A percentile compares a stretch with the other conserved stretches of the same genome.
These are phyloP conservation scores for Sebastes miniatus DNA, from an alignment of 2,797 vertebrate genomes.

Conservation along the genomic window DNA sequence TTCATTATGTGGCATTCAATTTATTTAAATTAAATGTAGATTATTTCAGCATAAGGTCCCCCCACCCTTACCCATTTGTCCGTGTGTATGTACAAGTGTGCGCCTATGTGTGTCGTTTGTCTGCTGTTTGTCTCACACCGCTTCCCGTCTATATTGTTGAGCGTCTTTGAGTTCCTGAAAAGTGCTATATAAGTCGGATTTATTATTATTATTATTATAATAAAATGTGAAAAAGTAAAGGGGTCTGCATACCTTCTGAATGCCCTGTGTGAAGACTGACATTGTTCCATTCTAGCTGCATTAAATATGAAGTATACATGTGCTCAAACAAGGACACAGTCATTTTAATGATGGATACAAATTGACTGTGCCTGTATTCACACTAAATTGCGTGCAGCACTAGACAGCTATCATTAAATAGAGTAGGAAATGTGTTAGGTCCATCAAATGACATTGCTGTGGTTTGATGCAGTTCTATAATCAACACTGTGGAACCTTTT, in stretches of 20 bases:
- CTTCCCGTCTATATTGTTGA: too few species aligned
- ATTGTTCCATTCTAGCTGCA: not conserved
- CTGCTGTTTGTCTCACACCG: too few species aligned
- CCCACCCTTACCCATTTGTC: too few species aligned
- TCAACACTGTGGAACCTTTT: constrained; percentile 40
- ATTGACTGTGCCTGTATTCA: not conserved
- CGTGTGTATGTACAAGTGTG: too few species aligned
- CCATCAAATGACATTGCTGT: constrained; percentile 52
- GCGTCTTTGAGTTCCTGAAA: too few species aligned
- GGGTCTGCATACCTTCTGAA: not conserved
- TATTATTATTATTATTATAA: not conserved
- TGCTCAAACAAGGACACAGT: not conserved
- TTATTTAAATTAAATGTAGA: not conserved
- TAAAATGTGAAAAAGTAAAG: not conserved
- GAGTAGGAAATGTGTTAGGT: constrained; percentile 30
- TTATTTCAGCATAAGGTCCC: not conserved
- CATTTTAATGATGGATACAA: constrained; percentile 21
- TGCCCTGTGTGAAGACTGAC: not conserved
- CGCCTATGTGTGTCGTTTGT: too few species aligned
- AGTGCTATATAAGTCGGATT: too few species aligned
- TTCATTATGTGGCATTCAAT: not conserved
- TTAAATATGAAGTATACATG: not conserved
- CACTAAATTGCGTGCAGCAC: not conserved
- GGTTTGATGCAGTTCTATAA: constrained; percentile 47
- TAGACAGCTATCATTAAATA: constrained; percentile 33